Evolutionary conservation across 2,797 vertebrate species (phyloP), one percentile per base, ranked within the genome.

Genomic region (Champsocephalus gunnari): DNA sequence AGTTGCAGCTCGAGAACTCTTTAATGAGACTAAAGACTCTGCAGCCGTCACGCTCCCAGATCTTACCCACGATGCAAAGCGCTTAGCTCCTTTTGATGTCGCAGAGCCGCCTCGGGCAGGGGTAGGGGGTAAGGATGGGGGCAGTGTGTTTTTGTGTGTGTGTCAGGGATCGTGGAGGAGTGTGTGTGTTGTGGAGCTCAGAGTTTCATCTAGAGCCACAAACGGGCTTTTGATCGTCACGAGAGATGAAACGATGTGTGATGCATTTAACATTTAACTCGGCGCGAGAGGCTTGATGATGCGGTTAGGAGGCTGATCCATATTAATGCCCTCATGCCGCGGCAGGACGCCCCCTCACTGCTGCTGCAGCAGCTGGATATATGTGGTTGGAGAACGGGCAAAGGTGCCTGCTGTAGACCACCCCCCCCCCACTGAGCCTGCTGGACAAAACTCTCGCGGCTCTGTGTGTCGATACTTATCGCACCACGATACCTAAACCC

Each of bases 31-130:
- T 94, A 93, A 93, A 93, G 91, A 92, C 87, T 91, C 87, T 89
- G 79, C 82, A 88, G 91, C 90, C 88, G 91, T 93, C 92, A 93
- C 86, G 91, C 92, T 89, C 85, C 80, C 88, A 93, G 91, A 93
- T 94, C 87, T 92, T 94, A 93, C 90, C 93, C 92, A 91, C 89
- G 91, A 94, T 93, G 92, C 92, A 93, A 94, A 93, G 90, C 81
- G 89, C 89, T 91, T 91, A 89, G 89, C 86, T 92, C 81, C 89
- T 93, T 95, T 95, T 95, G 93, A 95, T 92, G 94, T 94, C 88
- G 80, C 84, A 79, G 87, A 89, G 88, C 70, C 16, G 91, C 93
- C 92, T 89, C 69, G 51, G 91, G 93, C 87, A 3, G 88, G 88
- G 89, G 88, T 87, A 84, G 87, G 84, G 87, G 86, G 85, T 85